Conservation (phyloP, 2,797 vertebrate species). For the Sternarchorhynchus goeldii region DNA sequence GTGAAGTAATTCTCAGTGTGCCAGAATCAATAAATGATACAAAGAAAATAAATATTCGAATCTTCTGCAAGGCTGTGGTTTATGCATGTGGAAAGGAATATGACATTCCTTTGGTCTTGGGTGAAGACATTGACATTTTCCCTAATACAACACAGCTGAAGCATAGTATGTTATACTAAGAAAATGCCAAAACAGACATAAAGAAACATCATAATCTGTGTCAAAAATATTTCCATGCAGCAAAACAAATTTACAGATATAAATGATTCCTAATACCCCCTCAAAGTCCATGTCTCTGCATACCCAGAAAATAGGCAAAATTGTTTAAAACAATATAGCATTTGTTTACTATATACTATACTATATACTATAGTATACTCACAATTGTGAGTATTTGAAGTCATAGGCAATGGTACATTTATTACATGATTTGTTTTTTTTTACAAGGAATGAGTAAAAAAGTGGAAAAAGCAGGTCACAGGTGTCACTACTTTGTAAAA, state of each 20-base stretch:
- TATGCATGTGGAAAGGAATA: slow-evolving; percentile 3
- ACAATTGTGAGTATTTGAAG: neutral
- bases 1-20: neutral
- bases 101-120: slow-evolving; percentile 8
- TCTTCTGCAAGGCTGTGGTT: slow-evolving; percentile 19
- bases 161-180: neutral
- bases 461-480: too few species aligned
- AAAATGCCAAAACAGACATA: neutral
- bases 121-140: slow-evolving; percentile 1
- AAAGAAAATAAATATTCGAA: slow-evolving; percentile 36
- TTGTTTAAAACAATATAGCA: too few species aligned
- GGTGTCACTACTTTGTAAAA: too few species aligned
- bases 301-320: too few species aligned
- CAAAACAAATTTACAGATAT: too few species aligned
- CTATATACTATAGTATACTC: too few species aligned
- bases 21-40: slow-evolving; percentile 49
- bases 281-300: too few species aligned
- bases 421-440: neutral
- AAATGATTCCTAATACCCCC: too few species aligned
- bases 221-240: neutral
- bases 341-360: too few species aligned
- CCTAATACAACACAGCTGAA: neutral
- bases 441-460: too few species aligned
- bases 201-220: slow-evolving; percentile 1
- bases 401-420: neutral